phyloP scores from a whole-genome alignment of 2,888 invertebrate species.

The Sinodicranocentrus sp. region DNA sequence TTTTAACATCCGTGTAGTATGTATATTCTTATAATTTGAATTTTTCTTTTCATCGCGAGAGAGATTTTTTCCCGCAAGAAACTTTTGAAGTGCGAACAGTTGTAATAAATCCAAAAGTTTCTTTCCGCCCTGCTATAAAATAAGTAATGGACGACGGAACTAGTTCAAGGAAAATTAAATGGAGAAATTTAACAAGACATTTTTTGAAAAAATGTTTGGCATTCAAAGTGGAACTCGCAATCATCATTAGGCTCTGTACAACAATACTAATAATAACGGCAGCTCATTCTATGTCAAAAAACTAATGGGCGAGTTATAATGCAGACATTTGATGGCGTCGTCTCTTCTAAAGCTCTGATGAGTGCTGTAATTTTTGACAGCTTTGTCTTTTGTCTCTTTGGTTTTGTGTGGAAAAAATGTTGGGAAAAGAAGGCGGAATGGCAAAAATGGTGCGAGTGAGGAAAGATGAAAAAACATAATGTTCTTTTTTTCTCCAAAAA shows the following conservation, averaged over 20 bases:
- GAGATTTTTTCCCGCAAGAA: background rate
- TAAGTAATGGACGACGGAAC: background rate
- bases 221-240: background rate
- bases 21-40: too few species aligned
- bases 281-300: constrained; percentile 39
- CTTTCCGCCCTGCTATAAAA: background rate
- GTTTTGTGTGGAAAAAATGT: background rate
- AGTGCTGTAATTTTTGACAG: constrained; percentile 10
- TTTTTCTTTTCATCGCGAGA: background rate
- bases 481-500: too few species aligned
- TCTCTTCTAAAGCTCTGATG: background rate
- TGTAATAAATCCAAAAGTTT: background rate
- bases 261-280: constrained; percentile 29
- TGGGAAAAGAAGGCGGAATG: background rate
- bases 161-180: background rate
- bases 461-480: constrained; percentile 20
- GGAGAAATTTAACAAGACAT: constrained; percentile 3
- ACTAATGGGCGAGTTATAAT: constrained; percentile 25
- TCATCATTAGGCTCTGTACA: constrained; percentile 4
- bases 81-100: background rate
- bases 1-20: too few species aligned
- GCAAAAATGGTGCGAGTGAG: constrained; percentile 14
- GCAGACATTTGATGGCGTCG: background rate
- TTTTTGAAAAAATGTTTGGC: constrained; percentile 5
- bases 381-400: constrained; percentile 11